Conservation (phyloP, 2,113 vertebrate species). For the Irena cyanogastra region DNA sequence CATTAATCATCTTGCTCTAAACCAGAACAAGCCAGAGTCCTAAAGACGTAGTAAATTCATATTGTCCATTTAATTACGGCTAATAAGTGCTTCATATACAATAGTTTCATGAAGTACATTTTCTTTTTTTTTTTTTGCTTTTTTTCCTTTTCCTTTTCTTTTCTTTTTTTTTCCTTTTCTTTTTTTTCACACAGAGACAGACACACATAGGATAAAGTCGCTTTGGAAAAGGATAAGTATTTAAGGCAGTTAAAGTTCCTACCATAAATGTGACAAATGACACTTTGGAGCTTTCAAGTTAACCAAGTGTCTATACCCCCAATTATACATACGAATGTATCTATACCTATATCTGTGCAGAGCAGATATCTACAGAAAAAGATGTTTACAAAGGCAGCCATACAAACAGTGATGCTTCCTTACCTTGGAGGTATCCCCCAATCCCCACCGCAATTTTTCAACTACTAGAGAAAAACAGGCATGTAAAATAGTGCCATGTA, state of each 20-base stretch:
- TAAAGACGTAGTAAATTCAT: conserved; percentile 89
- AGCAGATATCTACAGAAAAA: neutral
- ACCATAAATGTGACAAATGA: conserved; percentile 3
- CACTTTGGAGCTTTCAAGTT: conserved; percentile 40
- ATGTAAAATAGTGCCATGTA: neutral
- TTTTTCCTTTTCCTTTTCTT: neutral
- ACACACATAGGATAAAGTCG: no score
- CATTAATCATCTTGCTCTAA: conserved; percentile 98
- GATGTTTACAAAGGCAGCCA: neutral
- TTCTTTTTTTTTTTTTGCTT: neutral
- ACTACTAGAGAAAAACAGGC: neutral
- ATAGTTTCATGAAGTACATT: conserved; percentile 82
- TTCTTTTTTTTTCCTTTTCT: neutral
- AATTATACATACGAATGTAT: neutral
- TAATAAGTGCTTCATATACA: conserved; percentile 92
- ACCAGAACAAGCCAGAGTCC: conserved; percentile 89
- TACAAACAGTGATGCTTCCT: neutral
- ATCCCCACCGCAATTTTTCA: neutral
- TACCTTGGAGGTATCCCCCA: neutral
- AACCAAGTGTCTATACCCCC: conserved; percentile 41
- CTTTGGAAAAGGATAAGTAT: conserved; percentile 62
- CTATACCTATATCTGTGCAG: neutral
- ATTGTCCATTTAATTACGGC: conserved; percentile 94
- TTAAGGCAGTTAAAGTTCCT: conserved; percentile 34
- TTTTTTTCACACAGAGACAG: neutral